Base-by-base conservation (phyloP, 2,113 vertebrate species). In the Phylloscopus whistleri region DNA sequence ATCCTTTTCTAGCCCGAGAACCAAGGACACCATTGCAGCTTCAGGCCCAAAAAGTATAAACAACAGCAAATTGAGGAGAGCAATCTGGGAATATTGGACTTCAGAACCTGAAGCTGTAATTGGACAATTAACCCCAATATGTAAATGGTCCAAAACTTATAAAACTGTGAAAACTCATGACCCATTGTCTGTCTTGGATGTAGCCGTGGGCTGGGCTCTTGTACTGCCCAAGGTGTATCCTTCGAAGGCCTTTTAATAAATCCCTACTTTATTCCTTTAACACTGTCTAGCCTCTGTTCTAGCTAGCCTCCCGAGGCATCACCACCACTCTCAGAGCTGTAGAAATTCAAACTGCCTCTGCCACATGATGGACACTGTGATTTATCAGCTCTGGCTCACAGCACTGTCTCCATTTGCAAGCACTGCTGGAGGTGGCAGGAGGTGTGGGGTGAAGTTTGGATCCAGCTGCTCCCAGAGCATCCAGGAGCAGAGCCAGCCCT, bases 291-390 rank as follows among this genome's bases (percentile, higher is more conserved):
- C 27, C 60, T 43, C 39, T 41, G 27, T 30, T 63, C 27, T 30
- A 43, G 60, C 13, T 11, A 31, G 27, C 39, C 39, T 43, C 60
- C 39, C 39, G 43, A 63, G 27, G 60, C 39, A 43, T 31, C 39
- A 43, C 46, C 39, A 20, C 14, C 14, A 4, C 72, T 75, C 68
- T 68, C 63, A 2, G 9, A 51, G 84, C 84, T 59, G 17, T 3
- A 48, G 74, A 19, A 3, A 20, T 39, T 59, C 44, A 62, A 46
- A 75, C 33, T 53, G 12, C 59, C 72, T 93, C 63, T 55, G 15
- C 52, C 2, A 17, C 7, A 0, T 4, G 46, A 17, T 31, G 90
- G 69, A 55, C 27, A 4, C 18, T 0, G 55, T 33, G 44, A 49
- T 91, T 49, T 26, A 16, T 7, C 48, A 67, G 70, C n/a, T 44